Conservation (phyloP, 2,888 invertebrate genomes). For the Chrysolina americana region DNA sequence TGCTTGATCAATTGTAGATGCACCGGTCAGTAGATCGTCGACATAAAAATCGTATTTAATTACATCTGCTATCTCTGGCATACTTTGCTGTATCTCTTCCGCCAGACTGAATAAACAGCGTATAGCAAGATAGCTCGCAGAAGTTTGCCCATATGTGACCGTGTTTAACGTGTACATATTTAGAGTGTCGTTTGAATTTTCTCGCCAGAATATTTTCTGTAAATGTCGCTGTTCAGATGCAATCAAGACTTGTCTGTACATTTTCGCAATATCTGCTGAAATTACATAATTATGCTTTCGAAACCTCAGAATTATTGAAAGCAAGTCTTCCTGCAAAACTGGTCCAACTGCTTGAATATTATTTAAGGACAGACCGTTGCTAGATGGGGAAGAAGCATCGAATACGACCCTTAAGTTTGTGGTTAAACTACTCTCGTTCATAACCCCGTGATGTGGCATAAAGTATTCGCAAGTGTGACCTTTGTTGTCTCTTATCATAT, state of each 20-base stretch:
- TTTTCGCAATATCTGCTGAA: constrained; percentile 18
- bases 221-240: neutral
- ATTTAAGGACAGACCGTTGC: constrained; percentile 1
- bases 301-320: constrained; percentile 8
- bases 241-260: constrained; percentile 10
- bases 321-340: neutral
- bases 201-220: constrained; percentile 16
- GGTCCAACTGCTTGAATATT: neutral
- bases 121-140: neutral
- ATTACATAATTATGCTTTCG: neutral
- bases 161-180: neutral
- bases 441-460: neutral
- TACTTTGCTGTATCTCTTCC: neutral
- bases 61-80: neutral
- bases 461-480: neutral
- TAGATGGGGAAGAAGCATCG: neutral
- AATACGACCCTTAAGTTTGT: constrained; percentile 2
- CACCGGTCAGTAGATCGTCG: constrained; percentile 27
- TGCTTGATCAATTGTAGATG: too few species aligned
- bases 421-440: neutral
- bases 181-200: neutral
- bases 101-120: neutral
- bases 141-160: neutral
- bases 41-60: constrained; percentile 34
- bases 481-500: neutral